Base-by-base conservation (phyloP, 2,888 invertebrate genomes). In the Lagria hirta region DNA sequence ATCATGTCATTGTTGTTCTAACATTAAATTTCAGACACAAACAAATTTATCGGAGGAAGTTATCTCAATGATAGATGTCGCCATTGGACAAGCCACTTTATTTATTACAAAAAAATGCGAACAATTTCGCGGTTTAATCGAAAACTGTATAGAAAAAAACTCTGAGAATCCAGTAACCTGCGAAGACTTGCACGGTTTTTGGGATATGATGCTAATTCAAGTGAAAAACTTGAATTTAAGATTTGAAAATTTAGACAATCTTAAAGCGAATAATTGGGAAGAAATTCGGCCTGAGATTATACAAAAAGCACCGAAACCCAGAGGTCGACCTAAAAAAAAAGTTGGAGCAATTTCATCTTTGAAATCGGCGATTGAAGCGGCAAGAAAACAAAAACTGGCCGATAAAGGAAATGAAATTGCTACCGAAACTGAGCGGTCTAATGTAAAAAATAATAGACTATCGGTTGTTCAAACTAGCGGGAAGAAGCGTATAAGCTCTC, bases 171-270 rank as follows among this genome's bases (percentile, higher is more conserved):
- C 77, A 5, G 77, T 85, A 23, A 81, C 78, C 0, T 76, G 78
- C 43, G 78, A 80, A 3, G 92, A 92, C 73, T 75, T 92, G 37
- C 85, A 83, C 56, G 91, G 91, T 14, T 92, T 90, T 73, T 92
- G 91, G 91, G 91, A 91, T 60, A 85, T 88, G 83, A 80, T 88
- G 20, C 80, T 80, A 54, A 80, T 88, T 69, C 88, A 90, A 75
- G 78, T 87, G 1, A 80, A 79, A 36, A 81, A 86, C 55, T 74
- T 87, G 2, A 76, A 83, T 58, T 70, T 76, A 58, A 70, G 81
- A 33, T 84, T 84, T 62, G 75, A 72, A 43, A 73, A 76, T 43
- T 57, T 81, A 7, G 71, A 74, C 15, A 68, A 69, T 38, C 48
- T 76, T 7, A 73, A 72, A 13, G 58, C 61, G 0, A 73, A 75